These are phyloP conservation scores for Sylvilagus floridanus DNA, from an alignment of 2,797 vertebrate species.

Conservation along the genomic window DNA sequence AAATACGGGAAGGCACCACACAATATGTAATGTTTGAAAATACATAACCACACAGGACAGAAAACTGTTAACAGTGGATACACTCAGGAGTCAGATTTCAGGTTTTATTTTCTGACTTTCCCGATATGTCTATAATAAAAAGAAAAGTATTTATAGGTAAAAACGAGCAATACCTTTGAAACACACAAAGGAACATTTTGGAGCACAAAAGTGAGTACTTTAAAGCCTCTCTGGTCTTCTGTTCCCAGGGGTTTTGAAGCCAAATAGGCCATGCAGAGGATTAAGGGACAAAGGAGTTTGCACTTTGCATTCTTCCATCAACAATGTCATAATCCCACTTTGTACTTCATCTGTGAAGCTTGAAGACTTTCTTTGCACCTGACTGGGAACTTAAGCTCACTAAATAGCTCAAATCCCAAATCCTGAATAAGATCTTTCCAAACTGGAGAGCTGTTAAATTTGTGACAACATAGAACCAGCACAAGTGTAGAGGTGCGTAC, in stretches of 20 bases:
- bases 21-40: not conserved
- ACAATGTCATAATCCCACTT: not conserved
- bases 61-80: not conserved
- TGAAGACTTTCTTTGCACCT: constrained; percentile 18
- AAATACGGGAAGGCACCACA: not conserved
- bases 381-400: not conserved
- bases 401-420: not conserved
- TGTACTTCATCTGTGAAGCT: not conserved
- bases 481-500: not conserved
- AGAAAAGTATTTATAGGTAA: not conserved
- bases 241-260: constrained; percentile 17
- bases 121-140: constrained; percentile 38
- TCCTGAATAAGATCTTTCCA: constrained; percentile 12
- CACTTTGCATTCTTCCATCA: constrained; percentile 5
- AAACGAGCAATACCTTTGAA: not conserved
- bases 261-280: not conserved
- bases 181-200: not conserved
- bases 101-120: constrained; percentile 10
- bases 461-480: not conserved
- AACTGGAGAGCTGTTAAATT: constrained; percentile 12
- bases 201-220: not conserved
- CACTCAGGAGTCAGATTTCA: not conserved
- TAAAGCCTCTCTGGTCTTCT: not conserved
- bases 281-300: constrained; percentile 39
- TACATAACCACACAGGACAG: not conserved